These are phyloP conservation scores for Cotesia vestalis DNA, from an alignment of 1,140 invertebrate genomes.

Conservation along the genomic window DNA sequence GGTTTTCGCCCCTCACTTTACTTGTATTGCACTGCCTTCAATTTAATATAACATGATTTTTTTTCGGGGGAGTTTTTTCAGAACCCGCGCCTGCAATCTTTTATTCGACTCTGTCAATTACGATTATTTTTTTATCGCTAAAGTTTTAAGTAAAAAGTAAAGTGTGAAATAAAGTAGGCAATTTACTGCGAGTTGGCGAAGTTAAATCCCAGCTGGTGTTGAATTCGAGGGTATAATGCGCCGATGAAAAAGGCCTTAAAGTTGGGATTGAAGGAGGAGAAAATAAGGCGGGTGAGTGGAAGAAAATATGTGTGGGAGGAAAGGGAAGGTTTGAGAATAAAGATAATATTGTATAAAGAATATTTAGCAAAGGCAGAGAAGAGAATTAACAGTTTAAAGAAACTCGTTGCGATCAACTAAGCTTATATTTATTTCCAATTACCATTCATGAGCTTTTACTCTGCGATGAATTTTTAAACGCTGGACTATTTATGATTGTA, in stretches of 20 bases:
- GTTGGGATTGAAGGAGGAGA: slow-evolving; percentile 1
- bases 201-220: slow-evolving; percentile 13
- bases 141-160: slow-evolving; percentile 1
- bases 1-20: background rate
- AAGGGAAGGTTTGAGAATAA: slow-evolving; percentile 20
- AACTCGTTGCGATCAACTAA: slow-evolving; percentile 46
- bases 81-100: background rate
- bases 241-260: slow-evolving; percentile 30
- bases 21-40: background rate
- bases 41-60: background rate
- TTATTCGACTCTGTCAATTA: background rate
- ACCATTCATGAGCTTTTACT: slow-evolving; percentile 44
- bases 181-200: slow-evolving; percentile 28
- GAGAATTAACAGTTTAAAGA: slow-evolving; percentile 56
- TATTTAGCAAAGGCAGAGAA: background rate
- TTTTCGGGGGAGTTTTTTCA: background rate
- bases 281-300: slow-evolving; percentile 22
- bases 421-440: slow-evolving; percentile 62
- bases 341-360: background rate
- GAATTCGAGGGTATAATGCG: slow-evolving; percentile 29
- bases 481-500: no score
- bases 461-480: slow-evolving; percentile 33
- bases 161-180: slow-evolving; percentile 24
- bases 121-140: slow-evolving; percentile 1
- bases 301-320: slow-evolving; percentile 40